phyloP scores from a whole-genome alignment of 2,113 vertebrate genomes.

The Uria lomvia region DNA sequence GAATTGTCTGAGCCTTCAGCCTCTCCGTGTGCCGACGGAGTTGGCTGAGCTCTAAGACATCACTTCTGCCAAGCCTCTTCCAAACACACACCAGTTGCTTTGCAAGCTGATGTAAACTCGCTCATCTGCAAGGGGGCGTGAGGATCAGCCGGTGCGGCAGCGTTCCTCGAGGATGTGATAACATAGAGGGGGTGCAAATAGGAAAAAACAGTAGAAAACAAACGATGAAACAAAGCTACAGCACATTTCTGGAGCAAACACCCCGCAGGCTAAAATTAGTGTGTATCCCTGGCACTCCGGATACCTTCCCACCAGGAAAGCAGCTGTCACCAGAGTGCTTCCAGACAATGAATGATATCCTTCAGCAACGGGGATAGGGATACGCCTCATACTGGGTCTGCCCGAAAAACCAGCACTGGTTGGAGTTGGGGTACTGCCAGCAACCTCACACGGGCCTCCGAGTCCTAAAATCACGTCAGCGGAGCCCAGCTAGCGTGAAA shows the following conservation, averaged over 20 bases:
- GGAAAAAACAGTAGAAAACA: background rate
- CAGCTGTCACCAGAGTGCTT: background rate
- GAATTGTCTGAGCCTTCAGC: background rate
- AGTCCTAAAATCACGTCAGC: background rate
- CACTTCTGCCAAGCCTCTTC: background rate
- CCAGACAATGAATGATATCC: background rate
- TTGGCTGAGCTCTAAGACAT: background rate
- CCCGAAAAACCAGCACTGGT: accelerated
- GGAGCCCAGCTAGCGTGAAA: background rate
- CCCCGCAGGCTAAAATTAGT: background rate
- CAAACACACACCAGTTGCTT: background rate
- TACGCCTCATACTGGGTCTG: accelerated
- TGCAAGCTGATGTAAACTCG: background rate
- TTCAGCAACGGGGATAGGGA: background rate
- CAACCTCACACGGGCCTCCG: background rate
- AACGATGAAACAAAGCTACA: background rate
- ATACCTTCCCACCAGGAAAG: background rate
- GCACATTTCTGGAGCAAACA: background rate
- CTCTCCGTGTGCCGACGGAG: accelerated
- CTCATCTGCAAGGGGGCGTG: background rate
- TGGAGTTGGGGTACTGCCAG: background rate
- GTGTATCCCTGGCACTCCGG: background rate
- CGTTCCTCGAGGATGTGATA: background rate
- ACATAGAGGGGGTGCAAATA: background rate
- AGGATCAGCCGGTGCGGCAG: background rate